These are phyloP conservation scores for Mus spretus DNA, from an alignment of 2,797 vertebrate species.

Conservation along the genomic window DNA sequence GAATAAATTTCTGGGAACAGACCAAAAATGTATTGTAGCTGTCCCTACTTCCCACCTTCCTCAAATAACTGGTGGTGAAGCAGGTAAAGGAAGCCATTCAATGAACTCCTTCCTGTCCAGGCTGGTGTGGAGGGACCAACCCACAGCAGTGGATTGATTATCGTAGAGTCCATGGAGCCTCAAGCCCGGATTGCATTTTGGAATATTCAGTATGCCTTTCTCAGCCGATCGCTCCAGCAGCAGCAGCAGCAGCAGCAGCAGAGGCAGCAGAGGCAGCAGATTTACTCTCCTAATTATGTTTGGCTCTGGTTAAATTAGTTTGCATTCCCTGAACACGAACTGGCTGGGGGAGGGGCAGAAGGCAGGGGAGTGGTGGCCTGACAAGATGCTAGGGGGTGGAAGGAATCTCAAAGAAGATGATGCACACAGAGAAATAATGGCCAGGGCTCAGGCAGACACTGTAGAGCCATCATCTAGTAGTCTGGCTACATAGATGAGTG, in stretches of 20 bases:
- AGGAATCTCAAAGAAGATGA: background rate
- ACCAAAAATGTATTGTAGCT: background rate
- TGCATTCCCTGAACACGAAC: slow-evolving; percentile 79
- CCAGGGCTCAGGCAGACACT: background rate
- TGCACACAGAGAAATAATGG: rapidly evolving
- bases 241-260: background rate
- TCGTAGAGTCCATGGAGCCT: background rate
- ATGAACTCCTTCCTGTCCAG: background rate
- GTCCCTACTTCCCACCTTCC: background rate
- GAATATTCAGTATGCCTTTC: background rate
- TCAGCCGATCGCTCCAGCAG: slow-evolving; percentile 14
- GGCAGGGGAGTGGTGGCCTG: slow-evolving; percentile 35
- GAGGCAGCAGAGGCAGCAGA: slow-evolving; percentile 69
- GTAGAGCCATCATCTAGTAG: rapidly evolving
- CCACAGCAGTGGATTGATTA: background rate
- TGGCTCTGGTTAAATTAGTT: slow-evolving; percentile 84
- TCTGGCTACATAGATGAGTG: background rate
- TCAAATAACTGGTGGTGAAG: background rate
- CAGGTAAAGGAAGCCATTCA: background rate
- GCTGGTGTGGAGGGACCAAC: background rate
- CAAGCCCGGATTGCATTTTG: slow-evolving; percentile 58
- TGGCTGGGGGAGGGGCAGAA: slow-evolving; percentile 41
- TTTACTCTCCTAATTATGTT: slow-evolving; percentile 85
- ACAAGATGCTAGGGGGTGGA: slow-evolving; percentile 58
- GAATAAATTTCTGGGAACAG: background rate